phyloP scores from a whole-genome alignment of 2,888 invertebrate genomes.

The Synanthedon myopaeformis region DNA sequence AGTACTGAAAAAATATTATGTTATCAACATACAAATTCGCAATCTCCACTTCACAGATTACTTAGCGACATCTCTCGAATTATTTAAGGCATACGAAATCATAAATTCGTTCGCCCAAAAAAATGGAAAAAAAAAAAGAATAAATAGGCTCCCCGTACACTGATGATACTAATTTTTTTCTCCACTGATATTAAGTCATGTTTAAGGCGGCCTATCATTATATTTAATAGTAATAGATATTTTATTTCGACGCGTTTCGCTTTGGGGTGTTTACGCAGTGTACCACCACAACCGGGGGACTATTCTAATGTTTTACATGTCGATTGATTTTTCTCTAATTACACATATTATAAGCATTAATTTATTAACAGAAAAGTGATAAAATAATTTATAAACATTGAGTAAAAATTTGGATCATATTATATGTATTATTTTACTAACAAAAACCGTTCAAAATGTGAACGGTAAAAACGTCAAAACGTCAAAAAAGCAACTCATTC shows the following conservation, averaged over 20 bases:
- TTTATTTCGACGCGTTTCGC: slow-evolving; percentile 65
- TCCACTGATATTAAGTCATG: slow-evolving; percentile 71
- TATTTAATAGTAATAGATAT: slow-evolving; percentile 72
- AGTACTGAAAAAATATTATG: background rate
- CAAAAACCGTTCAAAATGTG: too few relatives aligned
- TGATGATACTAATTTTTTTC: slow-evolving; percentile 66
- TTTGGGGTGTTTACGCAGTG: slow-evolving; percentile 59
- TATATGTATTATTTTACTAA: too few relatives aligned
- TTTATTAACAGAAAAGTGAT: too few relatives aligned
- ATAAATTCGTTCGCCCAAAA: slow-evolving; percentile 18
- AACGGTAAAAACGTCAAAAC: too few relatives aligned
- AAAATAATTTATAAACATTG: too few relatives aligned
- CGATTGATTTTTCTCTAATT: background rate
- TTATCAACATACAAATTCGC: slow-evolving; percentile 31
- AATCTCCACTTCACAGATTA: slow-evolving; percentile 18
- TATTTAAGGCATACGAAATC: slow-evolving; percentile 21
- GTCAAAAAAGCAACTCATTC: too few relatives aligned
- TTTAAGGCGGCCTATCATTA: slow-evolving; percentile 68
- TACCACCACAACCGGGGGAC: slow-evolving; percentile 22
- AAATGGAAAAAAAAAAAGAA: slow-evolving; percentile 14
- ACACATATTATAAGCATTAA: too few relatives aligned
- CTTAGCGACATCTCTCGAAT: slow-evolving; percentile 4
- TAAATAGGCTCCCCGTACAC: slow-evolving; percentile 23
- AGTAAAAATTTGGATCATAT: too few relatives aligned
- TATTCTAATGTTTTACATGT: slow-evolving; percentile 14